phyloP scores from a whole-genome alignment of 1,140 invertebrate species.

The Lerema accius region DNA sequence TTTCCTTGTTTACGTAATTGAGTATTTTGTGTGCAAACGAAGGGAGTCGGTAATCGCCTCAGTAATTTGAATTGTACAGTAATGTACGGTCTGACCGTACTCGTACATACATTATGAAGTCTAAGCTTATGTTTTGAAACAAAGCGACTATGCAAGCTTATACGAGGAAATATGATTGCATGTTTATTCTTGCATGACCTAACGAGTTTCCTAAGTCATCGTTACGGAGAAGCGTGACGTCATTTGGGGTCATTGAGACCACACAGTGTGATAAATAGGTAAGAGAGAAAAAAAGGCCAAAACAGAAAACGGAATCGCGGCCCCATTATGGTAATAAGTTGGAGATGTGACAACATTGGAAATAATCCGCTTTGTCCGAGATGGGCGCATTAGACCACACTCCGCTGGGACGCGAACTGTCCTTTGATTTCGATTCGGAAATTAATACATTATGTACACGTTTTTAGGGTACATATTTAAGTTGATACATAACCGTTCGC shows the following conservation, averaged over 20 bases:
- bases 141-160: conserved; percentile 33
- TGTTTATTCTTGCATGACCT: conserved; percentile 43
- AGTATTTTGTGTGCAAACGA: conserved; percentile 70
- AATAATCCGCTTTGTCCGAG: conserved; percentile 76
- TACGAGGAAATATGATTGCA: conserved; percentile 37
- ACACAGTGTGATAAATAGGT: conserved; percentile 51
- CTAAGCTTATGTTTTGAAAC: conserved; percentile 41
- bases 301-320: conserved; percentile 60
- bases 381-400: conserved; percentile 64
- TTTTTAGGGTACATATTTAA: conserved; percentile 33
- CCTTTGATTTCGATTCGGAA: conserved; percentile 77
- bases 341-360: conserved; percentile 70
- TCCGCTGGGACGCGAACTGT: conserved; percentile 52
- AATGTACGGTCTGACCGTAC: conserved; percentile 39
- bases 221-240: conserved; percentile 40
- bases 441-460: conserved; percentile 62
- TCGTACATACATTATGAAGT: no score
- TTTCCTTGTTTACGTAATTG: conserved; percentile 74
- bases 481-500: conserved; percentile 13
- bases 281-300: conserved; percentile 49
- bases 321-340: conserved; percentile 71
- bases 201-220: conserved; percentile 39
- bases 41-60: conserved; percentile 62
- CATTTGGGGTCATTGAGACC: conserved; percentile 46
- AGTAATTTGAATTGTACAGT: conserved; percentile 63